These are phyloP conservation scores for Notolepis coatsorum DNA, from an alignment of 2,797 vertebrate genomes.

Conservation along the genomic window DNA sequence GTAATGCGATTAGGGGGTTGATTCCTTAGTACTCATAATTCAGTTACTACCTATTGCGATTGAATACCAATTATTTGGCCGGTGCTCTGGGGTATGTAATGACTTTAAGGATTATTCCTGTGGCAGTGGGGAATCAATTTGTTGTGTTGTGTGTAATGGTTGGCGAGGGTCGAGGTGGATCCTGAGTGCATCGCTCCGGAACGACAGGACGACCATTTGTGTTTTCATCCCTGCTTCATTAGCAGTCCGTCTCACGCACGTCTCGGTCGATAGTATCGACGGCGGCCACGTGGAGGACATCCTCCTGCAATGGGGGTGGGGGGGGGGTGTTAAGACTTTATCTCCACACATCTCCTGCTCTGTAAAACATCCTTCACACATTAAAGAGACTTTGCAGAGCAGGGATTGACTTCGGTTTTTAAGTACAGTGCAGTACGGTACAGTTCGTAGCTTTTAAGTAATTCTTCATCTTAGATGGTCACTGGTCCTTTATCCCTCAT, in stretches of 20 bases:
- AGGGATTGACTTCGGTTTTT: too few species aligned
- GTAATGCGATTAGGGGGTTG: slow-evolving; percentile 47
- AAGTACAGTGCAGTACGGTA: too few species aligned
- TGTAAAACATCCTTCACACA: slow-evolving; percentile 14
- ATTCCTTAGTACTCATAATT: slow-evolving; percentile 42
- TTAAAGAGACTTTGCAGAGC: background rate
- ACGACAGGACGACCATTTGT: slow-evolving; percentile 58
- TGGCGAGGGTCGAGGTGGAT: slow-evolving; percentile 51
- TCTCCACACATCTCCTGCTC: slow-evolving; percentile 16
- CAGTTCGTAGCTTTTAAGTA: too few species aligned
- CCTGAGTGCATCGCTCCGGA: slow-evolving; percentile 35
- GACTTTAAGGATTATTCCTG: slow-evolving; percentile 59
- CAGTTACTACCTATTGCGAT: slow-evolving; percentile 41
- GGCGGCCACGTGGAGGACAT: slow-evolving; percentile 34
- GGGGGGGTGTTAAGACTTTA: slow-evolving; percentile 38
- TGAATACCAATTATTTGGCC: slow-evolving; percentile 51
- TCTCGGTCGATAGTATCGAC: slow-evolving; percentile 47
- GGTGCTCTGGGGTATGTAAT: slow-evolving; percentile 46
- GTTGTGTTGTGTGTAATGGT: slow-evolving; percentile 20
- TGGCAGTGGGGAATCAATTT: slow-evolving; percentile 47
- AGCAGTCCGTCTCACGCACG: slow-evolving; percentile 51
- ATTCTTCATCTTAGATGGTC: too few species aligned
- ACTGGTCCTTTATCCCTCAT: too few species aligned
- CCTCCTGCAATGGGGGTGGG: slow-evolving; percentile 28
- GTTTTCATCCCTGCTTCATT: slow-evolving; percentile 67